Percentiles rank a stretch among this genome's conserved stretches.
These are phyloP conservation scores for Paratrypauchen microcephalus DNA, from an alignment of 2,797 vertebrate genomes.

Conservation along the genomic window DNA sequence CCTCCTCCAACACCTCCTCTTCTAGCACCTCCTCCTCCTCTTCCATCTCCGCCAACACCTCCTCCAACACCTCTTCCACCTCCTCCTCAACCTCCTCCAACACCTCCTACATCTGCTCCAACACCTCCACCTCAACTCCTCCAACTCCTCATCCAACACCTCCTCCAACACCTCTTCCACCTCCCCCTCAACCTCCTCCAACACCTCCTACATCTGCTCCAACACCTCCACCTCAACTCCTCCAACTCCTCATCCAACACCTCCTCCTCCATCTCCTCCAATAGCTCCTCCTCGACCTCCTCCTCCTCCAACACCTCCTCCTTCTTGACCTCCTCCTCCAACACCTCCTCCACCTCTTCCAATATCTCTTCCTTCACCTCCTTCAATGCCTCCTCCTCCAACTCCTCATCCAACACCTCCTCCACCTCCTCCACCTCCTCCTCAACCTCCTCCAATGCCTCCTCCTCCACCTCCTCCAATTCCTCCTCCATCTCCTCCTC, in stretches of 20 bases:
- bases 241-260: neutral
- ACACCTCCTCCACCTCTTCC: too few species aligned
- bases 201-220: too few species aligned
- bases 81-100: too few species aligned
- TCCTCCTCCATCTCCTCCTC: neutral
- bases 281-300: neutral
- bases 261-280: too few species aligned
- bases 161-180: neutral
- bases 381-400: neutral
- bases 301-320: neutral
- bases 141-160: neutral
- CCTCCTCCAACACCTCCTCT: too few species aligned
- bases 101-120: too few species aligned
- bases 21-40: too few species aligned
- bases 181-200: too few species aligned
- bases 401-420: too few species aligned
- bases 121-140: neutral
- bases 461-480: neutral
- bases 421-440: neutral
- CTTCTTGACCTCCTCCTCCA: neutral
- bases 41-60: too few species aligned
- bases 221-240: neutral
- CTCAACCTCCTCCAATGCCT: too few species aligned
- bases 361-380: neutral
- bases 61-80: too few species aligned